Conservation (phyloP, 2,113 vertebrate genomes). For the Plotosus lineatus region DNA sequence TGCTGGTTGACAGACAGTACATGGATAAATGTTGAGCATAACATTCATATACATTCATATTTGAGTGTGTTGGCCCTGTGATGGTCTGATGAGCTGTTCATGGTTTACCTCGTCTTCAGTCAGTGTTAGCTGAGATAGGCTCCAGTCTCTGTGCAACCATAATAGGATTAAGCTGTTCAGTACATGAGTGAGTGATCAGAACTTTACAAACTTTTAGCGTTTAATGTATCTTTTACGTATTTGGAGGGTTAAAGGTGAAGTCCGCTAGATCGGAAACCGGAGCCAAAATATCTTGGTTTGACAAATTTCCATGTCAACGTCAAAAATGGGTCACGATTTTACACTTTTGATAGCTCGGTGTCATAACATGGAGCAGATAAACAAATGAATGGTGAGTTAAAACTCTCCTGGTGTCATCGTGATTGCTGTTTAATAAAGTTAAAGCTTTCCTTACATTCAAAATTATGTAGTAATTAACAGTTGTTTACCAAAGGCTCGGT, state of each 20-base stretch:
- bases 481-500: too few relatives aligned
- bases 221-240: neutral
- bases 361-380: neutral
- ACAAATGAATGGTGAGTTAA: neutral
- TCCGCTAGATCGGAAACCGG: neutral
- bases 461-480: too few relatives aligned
- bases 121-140: too few relatives aligned
- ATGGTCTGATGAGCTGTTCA: too few relatives aligned
- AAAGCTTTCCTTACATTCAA: neutral
- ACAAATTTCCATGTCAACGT: neutral
- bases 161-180: too few relatives aligned
- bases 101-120: too few relatives aligned
- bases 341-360: neutral
- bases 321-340: too few relatives aligned
- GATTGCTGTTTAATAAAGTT: neutral
- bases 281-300: neutral
- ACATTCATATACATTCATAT: too few relatives aligned
- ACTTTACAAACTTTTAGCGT: neutral
- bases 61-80: too few relatives aligned
- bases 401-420: neutral
- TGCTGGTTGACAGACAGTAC: too few relatives aligned
- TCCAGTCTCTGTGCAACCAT: too few relatives aligned
- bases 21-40: too few relatives aligned
- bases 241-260: neutral
- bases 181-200: neutral